Percentiles rank a stretch among this genome's conserved stretches.
These are phyloP conservation scores for Anoplolepis gracilipes DNA, from an alignment of 1,140 invertebrate genomes.

Conservation along the genomic window DNA sequence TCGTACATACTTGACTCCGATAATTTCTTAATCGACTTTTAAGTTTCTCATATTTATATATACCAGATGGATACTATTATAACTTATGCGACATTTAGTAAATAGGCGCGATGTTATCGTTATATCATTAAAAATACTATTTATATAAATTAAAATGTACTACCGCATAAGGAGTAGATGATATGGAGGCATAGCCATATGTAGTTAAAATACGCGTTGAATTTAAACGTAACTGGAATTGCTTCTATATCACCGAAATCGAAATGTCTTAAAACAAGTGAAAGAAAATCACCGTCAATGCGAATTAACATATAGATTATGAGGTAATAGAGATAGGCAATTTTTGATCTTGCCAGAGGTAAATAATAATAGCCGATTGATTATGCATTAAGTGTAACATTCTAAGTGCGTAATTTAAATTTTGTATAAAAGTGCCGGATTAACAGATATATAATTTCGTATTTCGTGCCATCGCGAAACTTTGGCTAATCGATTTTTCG, in stretches of 20 bases:
- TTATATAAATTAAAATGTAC: constrained; percentile 83
- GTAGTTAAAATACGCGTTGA: constrained; percentile 71
- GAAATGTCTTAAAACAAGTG: neutral
- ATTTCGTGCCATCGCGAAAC: constrained; percentile 51
- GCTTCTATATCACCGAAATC: constrained; percentile 48
- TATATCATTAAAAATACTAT: constrained; percentile 84
- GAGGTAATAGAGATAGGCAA: constrained; percentile 36
- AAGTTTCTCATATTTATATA: constrained; percentile 73
- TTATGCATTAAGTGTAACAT: neutral
- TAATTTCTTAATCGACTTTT: constrained; percentile 59
- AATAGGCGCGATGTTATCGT: constrained; percentile 83
- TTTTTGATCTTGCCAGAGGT: constrained; percentile 29
- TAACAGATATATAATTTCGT: constrained; percentile 51
- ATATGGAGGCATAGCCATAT: constrained; percentile 71
- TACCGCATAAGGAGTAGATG: constrained; percentile 76
- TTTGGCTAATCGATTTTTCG: constrained; percentile 48
- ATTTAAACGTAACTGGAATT: constrained; percentile 74
- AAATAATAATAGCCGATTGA: constrained; percentile 43
- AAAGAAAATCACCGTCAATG: neutral
- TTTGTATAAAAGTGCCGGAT: constrained; percentile 18
- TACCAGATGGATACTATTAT: constrained; percentile 73
- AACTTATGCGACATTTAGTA: constrained; percentile 75
- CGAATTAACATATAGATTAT: constrained; percentile 22
- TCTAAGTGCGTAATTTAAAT: constrained; percentile 35
- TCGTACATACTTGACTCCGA: constrained; percentile 26